Conservation (phyloP, 1,140 invertebrate genomes). For the Cryptotermes secundus region DNA sequence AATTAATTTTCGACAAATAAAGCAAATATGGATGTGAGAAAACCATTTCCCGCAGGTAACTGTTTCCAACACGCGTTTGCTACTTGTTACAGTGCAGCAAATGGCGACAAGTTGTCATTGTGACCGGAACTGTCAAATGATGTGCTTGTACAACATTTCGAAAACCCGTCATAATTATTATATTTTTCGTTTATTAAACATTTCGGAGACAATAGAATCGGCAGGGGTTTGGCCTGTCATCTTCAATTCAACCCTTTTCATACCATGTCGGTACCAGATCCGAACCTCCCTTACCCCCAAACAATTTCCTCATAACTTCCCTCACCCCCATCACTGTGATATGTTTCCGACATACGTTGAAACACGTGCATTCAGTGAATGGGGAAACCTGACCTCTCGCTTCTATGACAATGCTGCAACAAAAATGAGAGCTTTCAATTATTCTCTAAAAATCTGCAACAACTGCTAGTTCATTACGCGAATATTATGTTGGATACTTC, state of each 20-base stretch:
- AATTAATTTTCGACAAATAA: too few species aligned
- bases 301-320: neutral
- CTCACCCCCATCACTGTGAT: neutral
- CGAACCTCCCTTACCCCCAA: neutral
- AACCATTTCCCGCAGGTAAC: too few species aligned
- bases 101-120: too few species aligned
- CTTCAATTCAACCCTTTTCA: neutral
- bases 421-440: too few species aligned
- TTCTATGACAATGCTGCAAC: too few species aligned
- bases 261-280: neutral
- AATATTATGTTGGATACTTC: too few species aligned
- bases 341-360: neutral
- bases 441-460: too few species aligned
- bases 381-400: too few species aligned
- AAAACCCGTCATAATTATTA: neutral
- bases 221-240: neutral
- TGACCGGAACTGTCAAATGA: neutral
- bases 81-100: too few species aligned
- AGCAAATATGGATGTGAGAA: too few species aligned
- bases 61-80: too few species aligned
- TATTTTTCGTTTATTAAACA: neutral
- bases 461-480: too few species aligned
- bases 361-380: neutral
- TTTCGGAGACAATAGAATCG: neutral
- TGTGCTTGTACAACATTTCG: neutral